Conservation (phyloP, 2,888 invertebrate genomes). For the Halocaridina rubra region DNA sequence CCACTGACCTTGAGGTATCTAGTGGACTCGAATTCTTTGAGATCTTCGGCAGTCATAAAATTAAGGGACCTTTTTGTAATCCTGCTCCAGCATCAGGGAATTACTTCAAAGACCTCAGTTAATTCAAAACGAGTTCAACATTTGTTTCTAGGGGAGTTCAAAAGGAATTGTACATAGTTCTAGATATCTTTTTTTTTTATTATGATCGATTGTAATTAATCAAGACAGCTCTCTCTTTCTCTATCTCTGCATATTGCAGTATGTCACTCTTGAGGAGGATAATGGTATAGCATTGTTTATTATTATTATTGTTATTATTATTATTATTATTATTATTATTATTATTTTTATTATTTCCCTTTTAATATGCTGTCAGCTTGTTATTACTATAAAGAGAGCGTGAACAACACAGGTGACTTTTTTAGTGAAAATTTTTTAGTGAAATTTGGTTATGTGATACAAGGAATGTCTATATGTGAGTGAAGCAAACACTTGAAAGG, state of each 20-base stretch:
- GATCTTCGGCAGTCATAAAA: too few relatives aligned
- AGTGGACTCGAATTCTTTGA: too few relatives aligned
- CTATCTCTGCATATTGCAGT: slow-evolving; percentile 2
- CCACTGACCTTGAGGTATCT: too few relatives aligned
- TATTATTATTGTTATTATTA: not conserved
- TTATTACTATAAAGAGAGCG: too few relatives aligned
- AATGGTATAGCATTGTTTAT: not conserved
- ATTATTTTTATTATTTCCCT: not conserved
- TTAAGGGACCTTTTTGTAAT: too few relatives aligned
- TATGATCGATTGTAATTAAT: not conserved
- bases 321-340: not conserved
- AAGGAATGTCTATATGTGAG: too few relatives aligned
- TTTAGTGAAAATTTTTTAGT: not conserved
- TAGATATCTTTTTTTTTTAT: not conserved
- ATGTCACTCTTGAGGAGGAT: not conserved
- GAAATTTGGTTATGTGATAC: too few relatives aligned
- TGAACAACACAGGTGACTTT: too few relatives aligned
- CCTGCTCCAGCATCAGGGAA: slow-evolving; percentile 30
- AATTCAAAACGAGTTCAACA: not conserved
- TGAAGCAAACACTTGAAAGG: too few relatives aligned
- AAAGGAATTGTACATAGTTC: slow-evolving; percentile 20
- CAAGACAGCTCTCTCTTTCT: slow-evolving; percentile 26
- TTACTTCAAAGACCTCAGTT: slow-evolving; percentile 18
- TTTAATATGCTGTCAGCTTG: too few relatives aligned
- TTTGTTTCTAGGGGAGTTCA: not conserved